Evolutionary conservation across 2,888 invertebrate species (phyloP), one percentile per base, ranked within the genome.

Genomic region (Brachycybe producta): DNA sequence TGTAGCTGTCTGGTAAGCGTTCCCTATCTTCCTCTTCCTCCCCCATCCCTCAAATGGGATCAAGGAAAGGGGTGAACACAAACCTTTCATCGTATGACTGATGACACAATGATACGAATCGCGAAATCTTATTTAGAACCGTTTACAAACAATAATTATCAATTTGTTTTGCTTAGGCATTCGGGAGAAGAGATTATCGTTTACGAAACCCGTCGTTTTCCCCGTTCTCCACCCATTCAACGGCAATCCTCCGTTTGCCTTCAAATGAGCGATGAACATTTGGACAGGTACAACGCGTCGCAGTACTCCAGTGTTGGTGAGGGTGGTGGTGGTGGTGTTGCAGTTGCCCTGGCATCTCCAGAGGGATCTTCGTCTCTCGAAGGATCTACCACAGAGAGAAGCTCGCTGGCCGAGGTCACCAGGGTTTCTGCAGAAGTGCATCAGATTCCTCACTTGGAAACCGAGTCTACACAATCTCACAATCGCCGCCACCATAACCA

Each of bases 231-330:
- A 17, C 49, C 52, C 13, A 47, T 54, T 28, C 52, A 45, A 4
- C 49, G 52, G 19, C 54, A 54, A 32, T 43, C 54, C 15, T 52
- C 54, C 23, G 34, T 54, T 23, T 54, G 51, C 46, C 32, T 52
- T 8, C 30, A 35, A n/a, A 39, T 19, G 28, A 46, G 45, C 32
- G 47, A 51, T 30, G 51, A 51, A 35, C 46, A 42, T 32, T 41
- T 47, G 39, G 49, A 47, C 7, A 34, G 36, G 23, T 30, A 21
- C 28, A n/a, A 36, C 36, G 5, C n/a, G n/a, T n/a, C n/a, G n/a
- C n/a, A n/a, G n/a, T n/a, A n/a, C n/a, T n/a, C n/a, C n/a, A n/a
- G 21, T 42, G 27, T 41, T 26, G 24, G 41, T 15, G 3, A 28
- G 15, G 19, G 4, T 27, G 44, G 30, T 15, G 30, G 45, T 11